A percentile compares a stretch with the other conserved stretches of the same genome.
These are phyloP conservation scores for Okamejei kenojei DNA, from an alignment of 2,797 vertebrate species.

Conservation along the genomic window DNA sequence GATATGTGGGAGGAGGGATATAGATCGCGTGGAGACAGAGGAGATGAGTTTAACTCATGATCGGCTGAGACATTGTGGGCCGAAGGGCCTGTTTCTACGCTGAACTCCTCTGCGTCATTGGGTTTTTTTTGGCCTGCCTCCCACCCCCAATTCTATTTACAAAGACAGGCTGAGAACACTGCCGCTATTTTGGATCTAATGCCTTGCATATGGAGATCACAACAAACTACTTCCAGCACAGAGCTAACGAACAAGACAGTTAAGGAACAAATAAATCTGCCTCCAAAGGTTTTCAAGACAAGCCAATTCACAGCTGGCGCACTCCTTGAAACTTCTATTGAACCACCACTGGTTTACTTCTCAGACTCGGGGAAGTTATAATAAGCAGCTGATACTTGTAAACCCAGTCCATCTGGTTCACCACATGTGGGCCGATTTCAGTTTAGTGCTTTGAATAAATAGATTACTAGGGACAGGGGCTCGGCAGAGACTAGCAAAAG, in stretches of 20 bases:
- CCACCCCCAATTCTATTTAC: background rate
- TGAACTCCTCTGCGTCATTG: background rate
- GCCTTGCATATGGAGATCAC: background rate
- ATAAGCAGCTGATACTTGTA: background rate
- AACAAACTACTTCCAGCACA: background rate
- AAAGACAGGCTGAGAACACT: background rate
- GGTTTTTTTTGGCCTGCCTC: background rate
- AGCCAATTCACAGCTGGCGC: background rate
- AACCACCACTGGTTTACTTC: background rate
- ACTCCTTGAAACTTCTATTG: background rate
- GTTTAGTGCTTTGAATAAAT: slow-evolving; percentile 2
- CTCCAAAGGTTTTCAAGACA: background rate
- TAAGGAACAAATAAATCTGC: background rate
- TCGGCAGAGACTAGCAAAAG: background rate
- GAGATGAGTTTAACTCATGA: too few relatives aligned
- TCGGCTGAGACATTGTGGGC: too few relatives aligned
- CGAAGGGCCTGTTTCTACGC: too few relatives aligned
- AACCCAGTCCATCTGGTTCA: background rate
- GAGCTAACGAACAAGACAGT: background rate
- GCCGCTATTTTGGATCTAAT: background rate
- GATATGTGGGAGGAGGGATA: too few relatives aligned
- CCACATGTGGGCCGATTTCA: background rate
- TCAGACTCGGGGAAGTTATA: slow-evolving; percentile 3
- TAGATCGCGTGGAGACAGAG: too few relatives aligned
- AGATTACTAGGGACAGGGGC: background rate